Percentiles rank a stretch among this genome's conserved stretches.
Conservation (phyloP, 2,888 invertebrate species). For the Leptinotarsa rubiginosa region DNA sequence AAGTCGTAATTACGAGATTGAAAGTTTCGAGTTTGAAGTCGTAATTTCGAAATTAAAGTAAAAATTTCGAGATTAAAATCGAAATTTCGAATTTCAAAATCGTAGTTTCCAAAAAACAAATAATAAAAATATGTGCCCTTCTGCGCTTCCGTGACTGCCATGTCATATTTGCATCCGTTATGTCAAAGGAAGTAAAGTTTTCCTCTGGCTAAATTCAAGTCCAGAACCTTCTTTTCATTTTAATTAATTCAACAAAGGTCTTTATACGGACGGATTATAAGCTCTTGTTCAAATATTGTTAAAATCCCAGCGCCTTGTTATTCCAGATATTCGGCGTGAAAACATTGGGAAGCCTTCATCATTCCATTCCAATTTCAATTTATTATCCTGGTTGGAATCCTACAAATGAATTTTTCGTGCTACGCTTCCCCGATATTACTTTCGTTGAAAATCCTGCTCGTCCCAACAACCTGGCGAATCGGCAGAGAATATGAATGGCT, state of each 20-base stretch:
- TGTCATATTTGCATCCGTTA: not conserved
- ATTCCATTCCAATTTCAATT: conserved; percentile 33
- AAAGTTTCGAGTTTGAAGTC: too few relatives aligned
- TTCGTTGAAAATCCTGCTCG: conserved; percentile 27
- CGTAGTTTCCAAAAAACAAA: too few relatives aligned
- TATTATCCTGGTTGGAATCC: conserved; percentile 37
- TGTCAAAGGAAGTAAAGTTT: not conserved
- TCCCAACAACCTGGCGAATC: conserved; percentile 20
- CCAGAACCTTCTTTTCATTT: not conserved
- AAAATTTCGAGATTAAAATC: too few relatives aligned
- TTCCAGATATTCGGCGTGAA: conserved; percentile 11
- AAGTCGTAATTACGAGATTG: too few relatives aligned
- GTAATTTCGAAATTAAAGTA: too few relatives aligned
- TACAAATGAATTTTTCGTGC: conserved; percentile 36
- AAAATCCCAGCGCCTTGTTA: not conserved
- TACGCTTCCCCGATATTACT: conserved; percentile 28
- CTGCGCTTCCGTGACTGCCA: too few relatives aligned
- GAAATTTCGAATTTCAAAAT: too few relatives aligned
- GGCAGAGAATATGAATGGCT: conserved; percentile 19
- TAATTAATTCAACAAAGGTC: not conserved
- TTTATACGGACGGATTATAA: not conserved
- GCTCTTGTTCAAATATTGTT: conserved; percentile 6
- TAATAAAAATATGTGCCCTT: too few relatives aligned
- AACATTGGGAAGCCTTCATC: conserved; percentile 13
- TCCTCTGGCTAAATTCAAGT: not conserved